Conservation (phyloP, 2,888 invertebrate genomes). For the Carterocephalus palaemon region DNA sequence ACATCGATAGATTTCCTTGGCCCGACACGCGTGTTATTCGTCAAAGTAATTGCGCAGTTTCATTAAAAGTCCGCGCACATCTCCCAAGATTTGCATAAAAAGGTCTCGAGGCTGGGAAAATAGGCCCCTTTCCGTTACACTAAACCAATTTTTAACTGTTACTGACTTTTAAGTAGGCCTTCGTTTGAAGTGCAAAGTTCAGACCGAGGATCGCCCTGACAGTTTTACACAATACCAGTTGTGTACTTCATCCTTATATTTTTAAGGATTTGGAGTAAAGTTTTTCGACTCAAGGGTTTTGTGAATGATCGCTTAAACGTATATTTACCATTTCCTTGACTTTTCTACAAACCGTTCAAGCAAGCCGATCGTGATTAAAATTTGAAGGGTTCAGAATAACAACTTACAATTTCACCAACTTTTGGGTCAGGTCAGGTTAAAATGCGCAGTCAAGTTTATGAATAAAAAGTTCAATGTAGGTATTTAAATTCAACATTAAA, state of each 20-base stretch:
- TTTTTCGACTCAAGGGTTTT: background rate
- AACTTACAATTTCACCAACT: no score
- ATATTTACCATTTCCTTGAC: no score
- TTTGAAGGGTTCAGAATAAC: no score
- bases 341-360: no score
- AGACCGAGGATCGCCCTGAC: slow-evolving; percentile 23
- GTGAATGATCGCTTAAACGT: no score
- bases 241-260: slow-evolving; percentile 1
- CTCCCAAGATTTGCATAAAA: slow-evolving; percentile 74
- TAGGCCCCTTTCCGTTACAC: slow-evolving; percentile 45
- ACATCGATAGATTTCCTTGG: slow-evolving; percentile 17
- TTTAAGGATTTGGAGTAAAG: slow-evolving; percentile 5
- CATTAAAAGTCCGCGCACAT: slow-evolving; percentile 73
- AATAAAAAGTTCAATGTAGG: no score
- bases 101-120: slow-evolving; percentile 49
- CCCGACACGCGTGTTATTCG: slow-evolving; percentile 60
- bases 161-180: slow-evolving; percentile 43
- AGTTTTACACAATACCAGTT: slow-evolving; percentile 6
- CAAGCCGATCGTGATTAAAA: no score
- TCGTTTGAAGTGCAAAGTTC: slow-evolving; percentile 43
- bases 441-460: no score
- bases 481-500: no score
- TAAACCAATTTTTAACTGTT: slow-evolving; percentile 61
- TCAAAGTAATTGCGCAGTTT: slow-evolving; percentile 71
- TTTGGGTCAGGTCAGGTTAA: no score